Evolutionary conservation across 1,140 invertebrate species (phyloP), one percentile per base, ranked within the genome.

Genomic region (Lepidurus arcticus): DNA sequence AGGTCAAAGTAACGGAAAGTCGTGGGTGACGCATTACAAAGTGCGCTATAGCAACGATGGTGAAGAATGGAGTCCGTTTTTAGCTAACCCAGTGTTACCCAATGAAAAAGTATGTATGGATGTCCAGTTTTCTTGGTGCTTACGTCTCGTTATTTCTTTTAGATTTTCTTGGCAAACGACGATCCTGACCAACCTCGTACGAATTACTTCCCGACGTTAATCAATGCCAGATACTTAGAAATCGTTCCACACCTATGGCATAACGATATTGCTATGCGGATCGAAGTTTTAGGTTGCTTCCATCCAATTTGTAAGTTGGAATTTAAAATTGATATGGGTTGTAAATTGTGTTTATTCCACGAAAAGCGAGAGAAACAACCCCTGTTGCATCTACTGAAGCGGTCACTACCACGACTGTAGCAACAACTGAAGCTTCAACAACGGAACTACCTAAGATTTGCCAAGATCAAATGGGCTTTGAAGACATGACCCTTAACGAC

Each of bases 21-120:
- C 90, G 26, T 94, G 91, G 90, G 92, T 94, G 1, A 90, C 88
- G 1, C 86, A 88, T 0, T 95, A 91, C 84, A 89, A 88, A 80
- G 84, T 95, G 7, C 84, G 88, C 80, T 94, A 93, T 82, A 92
- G 93, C 1, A 88, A 87, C 7, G 90, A 94, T 83, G 87, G 89
- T 0, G 83, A 85, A 21, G 84, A 87, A 5, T 93, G 92, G 92
- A 92, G 88, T 81, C 88, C 90, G 0, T 86, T 94, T 11, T 80
- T 90, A 24, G 88, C 91, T 77, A 77, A 85, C n/a, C 26, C 43
- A 34, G 34, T 44, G 43, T 43, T 34, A 73, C 16, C 11, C 76
- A 45, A 76, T n/a, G 34, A 47, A 45, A 44, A 42, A 47, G 43
- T 42, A 44, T 6, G 76, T 76, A 4, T 42, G 0, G 45, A 8